A percentile compares a stretch with the other conserved stretches of the same genome.
phyloP scores from a whole-genome alignment of 2,797 vertebrate genomes.

The Sandelia bainsii region DNA sequence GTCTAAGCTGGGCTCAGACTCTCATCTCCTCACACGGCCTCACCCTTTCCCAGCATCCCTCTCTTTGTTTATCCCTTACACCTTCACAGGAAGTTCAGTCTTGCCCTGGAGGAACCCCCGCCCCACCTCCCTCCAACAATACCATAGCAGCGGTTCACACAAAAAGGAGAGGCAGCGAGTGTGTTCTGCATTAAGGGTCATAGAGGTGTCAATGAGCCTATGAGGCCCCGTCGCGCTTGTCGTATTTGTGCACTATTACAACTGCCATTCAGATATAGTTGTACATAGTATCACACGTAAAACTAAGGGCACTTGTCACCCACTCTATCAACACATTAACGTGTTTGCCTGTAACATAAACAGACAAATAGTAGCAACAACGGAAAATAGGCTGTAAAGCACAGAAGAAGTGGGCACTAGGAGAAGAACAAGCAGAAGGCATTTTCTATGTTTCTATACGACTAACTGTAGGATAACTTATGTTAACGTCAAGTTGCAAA shows the following conservation, averaged over 20 bases:
- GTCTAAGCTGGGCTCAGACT: slow-evolving; percentile 83
- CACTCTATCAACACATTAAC: neutral
- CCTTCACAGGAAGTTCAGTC: slow-evolving; percentile 82
- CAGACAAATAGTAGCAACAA: neutral
- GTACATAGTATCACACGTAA: too few relatives aligned
- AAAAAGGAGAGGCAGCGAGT: slow-evolving; percentile 46
- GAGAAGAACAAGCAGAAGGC: too few relatives aligned
- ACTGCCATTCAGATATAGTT: neutral
- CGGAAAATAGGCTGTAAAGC: neutral
- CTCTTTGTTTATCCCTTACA: slow-evolving; percentile 80
- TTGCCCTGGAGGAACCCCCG: slow-evolving; percentile 63
- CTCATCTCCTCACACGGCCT: slow-evolving; percentile 77
- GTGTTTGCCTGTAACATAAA: neutral
- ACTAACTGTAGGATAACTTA: too few relatives aligned
- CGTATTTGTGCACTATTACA: neutral
- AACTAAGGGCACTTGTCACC: too few relatives aligned
- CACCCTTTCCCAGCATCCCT: slow-evolving; percentile 71
- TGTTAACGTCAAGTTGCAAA: too few relatives aligned
- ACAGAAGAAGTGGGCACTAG: too few relatives aligned
- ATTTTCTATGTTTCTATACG: too few relatives aligned
- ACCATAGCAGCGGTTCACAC: slow-evolving; percentile 50
- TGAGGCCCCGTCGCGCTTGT: slow-evolving; percentile 14
- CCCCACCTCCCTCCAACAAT: slow-evolving; percentile 23
- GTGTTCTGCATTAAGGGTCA: slow-evolving; percentile 66
- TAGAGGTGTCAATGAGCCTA: slow-evolving; percentile 54